phyloP scores from a whole-genome alignment of 2,113 vertebrate genomes.

The Solenodon paradoxus region DNA sequence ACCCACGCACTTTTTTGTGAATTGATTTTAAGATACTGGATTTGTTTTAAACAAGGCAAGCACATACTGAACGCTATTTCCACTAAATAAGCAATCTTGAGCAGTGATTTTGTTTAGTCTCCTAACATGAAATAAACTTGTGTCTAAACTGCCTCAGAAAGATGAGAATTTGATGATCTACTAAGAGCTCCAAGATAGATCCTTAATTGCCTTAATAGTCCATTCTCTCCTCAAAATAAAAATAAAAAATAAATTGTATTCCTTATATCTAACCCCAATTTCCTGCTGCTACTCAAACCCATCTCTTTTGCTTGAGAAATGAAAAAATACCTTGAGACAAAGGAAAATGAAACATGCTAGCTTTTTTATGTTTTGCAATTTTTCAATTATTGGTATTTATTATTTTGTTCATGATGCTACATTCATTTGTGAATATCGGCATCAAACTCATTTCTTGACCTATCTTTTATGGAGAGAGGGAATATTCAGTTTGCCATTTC shows the following conservation, averaged over 20 bases:
- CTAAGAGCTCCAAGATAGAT: conserved; percentile 25
- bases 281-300: conserved; percentile 21
- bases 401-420: too few relatives aligned
- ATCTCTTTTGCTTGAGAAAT: too few relatives aligned
- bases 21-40: not conserved
- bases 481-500: not conserved
- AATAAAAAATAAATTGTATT: too few relatives aligned
- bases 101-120: conserved; percentile 13
- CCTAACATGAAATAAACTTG: conserved; percentile 39
- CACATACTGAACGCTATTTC: not conserved
- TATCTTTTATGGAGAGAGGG: not conserved
- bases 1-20: not conserved
- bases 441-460: not conserved
- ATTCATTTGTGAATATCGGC: too few relatives aligned
- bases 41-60: conserved; percentile 20
- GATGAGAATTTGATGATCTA: conserved; percentile 46
- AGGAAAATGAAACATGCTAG: too few relatives aligned
- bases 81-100: conserved; percentile 23
- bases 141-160: conserved; percentile 48
- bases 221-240: conserved; percentile 43
- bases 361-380: too few relatives aligned
- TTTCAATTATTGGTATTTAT: too few relatives aligned
- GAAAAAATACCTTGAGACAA: too few relatives aligned
- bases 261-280: conserved; percentile 20
- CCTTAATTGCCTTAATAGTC: conserved; percentile 35